Evolutionary conservation across 92 coral and sea anemone species (phyloP), one percentile per base, ranked within the genome.

Genomic region (Umimayanthus chanpuru): DNA sequence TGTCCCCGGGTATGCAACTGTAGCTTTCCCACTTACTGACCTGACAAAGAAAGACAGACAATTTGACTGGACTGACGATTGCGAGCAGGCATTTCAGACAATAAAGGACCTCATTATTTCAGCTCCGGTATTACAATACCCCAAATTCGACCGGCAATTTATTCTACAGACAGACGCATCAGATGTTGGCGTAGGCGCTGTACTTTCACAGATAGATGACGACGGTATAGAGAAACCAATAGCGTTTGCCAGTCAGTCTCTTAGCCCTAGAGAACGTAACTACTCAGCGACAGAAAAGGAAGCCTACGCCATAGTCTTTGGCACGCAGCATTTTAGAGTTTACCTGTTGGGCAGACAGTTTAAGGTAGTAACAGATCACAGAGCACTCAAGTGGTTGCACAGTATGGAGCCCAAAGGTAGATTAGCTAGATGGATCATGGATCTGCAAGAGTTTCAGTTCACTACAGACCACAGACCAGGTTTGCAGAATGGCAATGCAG

Each of bases 361-460:
- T 32, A 53, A 56, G 28, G 39, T 49, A 15, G 40, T 79, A 9
- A 58, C 90, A 20, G 90, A 79, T 7, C 78, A 88, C 40, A 88
- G 8, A 18, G 6, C 77, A 10, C 39, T 88, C 68, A 79, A 25
- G 73, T 90, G 89, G 89, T 81, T 79, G 20, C 86, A 79, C 9
- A 55, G 39, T 23, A 85, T 90, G 89, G 89, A 85, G 16, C 85
- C 89, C 9, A 86, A 86, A 82, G 91, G 91, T 76, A 61, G 91
- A 50, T 53, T 89, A 39, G 91, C 83, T 9, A 84, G 83, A 18
- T 85, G 89, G 92, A 44, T 90, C 8, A 90, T 85, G 89, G 89
- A 90, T 26, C 61, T 90, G 41, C 92, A 90, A 56, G 86, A 85
- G 66, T 90, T 90, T 49, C 81, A 90, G 49, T 90, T 90, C 44